Conservation (phyloP, 2,797 vertebrate genomes). For the Glossophaga mutica region DNA sequence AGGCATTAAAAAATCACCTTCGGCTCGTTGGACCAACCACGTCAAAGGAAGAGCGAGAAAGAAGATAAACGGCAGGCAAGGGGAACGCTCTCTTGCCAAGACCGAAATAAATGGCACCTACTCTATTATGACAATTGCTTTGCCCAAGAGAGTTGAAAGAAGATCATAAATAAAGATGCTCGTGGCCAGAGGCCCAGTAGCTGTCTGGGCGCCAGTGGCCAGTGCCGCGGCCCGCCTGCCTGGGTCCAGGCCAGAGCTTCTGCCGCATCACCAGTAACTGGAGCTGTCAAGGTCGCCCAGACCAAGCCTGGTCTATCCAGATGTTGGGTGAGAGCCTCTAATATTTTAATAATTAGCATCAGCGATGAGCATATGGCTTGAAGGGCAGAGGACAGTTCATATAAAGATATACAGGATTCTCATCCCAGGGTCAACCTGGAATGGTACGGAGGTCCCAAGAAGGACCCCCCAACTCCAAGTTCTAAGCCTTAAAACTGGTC, state of each 20-base stretch:
- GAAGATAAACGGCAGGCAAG: slow-evolving; percentile 41
- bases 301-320: slow-evolving; percentile 10
- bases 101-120: slow-evolving; percentile 67
- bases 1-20: slow-evolving; percentile 71
- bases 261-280: neutral
- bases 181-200: slow-evolving; percentile 60
- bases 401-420: neutral
- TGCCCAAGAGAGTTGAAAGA: slow-evolving; percentile 63
- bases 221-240: neutral
- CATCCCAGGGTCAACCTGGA: neutral
- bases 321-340: slow-evolving; percentile 32
- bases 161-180: slow-evolving; percentile 70
- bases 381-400: neutral
- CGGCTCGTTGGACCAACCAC: slow-evolving; percentile 69
- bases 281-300: slow-evolving; percentile 65
- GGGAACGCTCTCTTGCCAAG: slow-evolving; percentile 47
- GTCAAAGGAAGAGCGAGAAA: slow-evolving; percentile 56
- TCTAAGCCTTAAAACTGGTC: neutral
- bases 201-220: slow-evolving; percentile 38
- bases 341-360: slow-evolving; percentile 44
- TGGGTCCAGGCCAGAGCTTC: slow-evolving; percentile 28
- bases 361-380: slow-evolving; percentile 35
- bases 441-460: neutral
- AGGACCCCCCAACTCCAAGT: neutral
- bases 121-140: slow-evolving; percentile 65